Conservation (phyloP, 2,113 vertebrate genomes). For the Phalacrocorax aristotelis region DNA sequence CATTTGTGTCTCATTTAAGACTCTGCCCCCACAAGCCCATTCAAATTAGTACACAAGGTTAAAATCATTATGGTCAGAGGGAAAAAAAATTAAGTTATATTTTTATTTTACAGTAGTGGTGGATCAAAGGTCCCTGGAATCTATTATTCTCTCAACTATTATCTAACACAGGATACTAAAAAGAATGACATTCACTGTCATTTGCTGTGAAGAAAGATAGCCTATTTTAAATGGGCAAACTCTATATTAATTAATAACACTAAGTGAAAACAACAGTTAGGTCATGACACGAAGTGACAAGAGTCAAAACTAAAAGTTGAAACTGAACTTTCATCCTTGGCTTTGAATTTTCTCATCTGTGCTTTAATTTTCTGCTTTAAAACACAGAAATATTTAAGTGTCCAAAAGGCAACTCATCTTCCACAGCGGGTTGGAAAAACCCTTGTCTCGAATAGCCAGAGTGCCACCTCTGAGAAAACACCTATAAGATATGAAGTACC, state of each 20-base stretch:
- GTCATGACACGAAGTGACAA: constrained; percentile 46
- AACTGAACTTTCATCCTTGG: constrained; percentile 31
- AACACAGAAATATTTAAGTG: not conserved
- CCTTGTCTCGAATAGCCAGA: constrained; percentile 29
- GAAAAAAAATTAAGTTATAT: constrained; percentile 62
- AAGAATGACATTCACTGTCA: constrained; percentile 39
- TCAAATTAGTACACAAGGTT: constrained; percentile 82
- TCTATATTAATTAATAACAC: constrained; percentile 61
- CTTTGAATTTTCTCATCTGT: constrained; percentile 44
- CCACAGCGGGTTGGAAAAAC: constrained; percentile 11
- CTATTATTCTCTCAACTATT: constrained; percentile 71
- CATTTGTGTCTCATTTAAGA: constrained; percentile 81
- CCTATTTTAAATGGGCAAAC: constrained; percentile 51
- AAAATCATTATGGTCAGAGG: constrained; percentile 75
- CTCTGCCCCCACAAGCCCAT: constrained; percentile 75
- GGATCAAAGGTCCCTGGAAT: constrained; percentile 74
- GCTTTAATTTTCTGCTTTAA: constrained; percentile 52
- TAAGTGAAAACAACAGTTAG: constrained; percentile 50
- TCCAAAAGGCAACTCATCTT: not conserved
- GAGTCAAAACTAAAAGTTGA: constrained; percentile 54
- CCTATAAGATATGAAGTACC: not conserved
- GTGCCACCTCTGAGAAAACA: not conserved
- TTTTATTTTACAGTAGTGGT: constrained; percentile 75
- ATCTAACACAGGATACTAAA: constrained; percentile 65
- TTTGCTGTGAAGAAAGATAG: constrained; percentile 50